Conservation (phyloP, 2,797 vertebrate genomes). For the Epinephelus awoara region DNA sequence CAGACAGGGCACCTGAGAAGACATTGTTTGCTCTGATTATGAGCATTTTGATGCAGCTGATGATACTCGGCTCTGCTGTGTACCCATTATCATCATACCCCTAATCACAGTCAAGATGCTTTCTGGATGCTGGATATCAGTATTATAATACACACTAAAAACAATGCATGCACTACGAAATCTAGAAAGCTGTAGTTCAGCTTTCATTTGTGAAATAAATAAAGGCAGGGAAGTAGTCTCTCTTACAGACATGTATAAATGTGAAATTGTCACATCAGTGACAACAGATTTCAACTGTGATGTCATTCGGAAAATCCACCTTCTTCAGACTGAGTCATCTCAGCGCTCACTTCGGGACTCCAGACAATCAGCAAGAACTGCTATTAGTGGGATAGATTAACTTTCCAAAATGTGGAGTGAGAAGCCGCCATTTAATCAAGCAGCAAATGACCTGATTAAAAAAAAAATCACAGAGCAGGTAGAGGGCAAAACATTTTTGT, state of each 20-base stretch:
- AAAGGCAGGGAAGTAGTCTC: no score
- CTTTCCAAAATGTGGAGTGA: slow-evolving; percentile 56
- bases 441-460: slow-evolving; percentile 43
- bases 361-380: slow-evolving; percentile 19
- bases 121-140: background rate
- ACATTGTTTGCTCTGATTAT: slow-evolving; percentile 7
- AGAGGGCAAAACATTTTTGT: slow-evolving; percentile 37
- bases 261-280: background rate
- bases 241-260: no score
- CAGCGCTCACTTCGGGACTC: background rate
- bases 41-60: background rate
- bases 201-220: background rate
- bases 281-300: background rate
- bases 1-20: background rate
- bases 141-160: background rate
- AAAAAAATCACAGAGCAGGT: slow-evolving; percentile 41
- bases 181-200: background rate
- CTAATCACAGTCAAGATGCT: background rate
- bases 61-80: no score
- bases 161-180: background rate
- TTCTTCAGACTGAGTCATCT: background rate
- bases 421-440: slow-evolving; percentile 53
- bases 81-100: background rate
- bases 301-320: slow-evolving; percentile 12
- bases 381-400: slow-evolving; percentile 65